phyloP scores from a whole-genome alignment of 2,113 vertebrate genomes.

The Vidua chalybeata region DNA sequence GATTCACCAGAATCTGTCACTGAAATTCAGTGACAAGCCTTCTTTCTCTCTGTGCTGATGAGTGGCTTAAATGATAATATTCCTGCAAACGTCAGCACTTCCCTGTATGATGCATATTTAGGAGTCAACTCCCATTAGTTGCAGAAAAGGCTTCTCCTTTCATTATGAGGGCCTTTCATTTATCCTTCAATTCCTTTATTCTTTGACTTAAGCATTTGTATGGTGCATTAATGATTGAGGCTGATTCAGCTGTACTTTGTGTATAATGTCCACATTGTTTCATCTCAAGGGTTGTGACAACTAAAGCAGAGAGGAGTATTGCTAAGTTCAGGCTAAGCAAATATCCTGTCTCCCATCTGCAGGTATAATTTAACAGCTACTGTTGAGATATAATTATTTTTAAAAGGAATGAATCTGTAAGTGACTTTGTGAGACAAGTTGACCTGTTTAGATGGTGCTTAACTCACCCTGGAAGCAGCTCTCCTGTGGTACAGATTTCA shows the following conservation, averaged over 20 bases:
- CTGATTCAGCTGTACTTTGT: conserved; percentile 44
- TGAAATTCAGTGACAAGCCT: neutral
- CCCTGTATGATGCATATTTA: conserved; percentile 4
- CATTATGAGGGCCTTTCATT: conserved; percentile 30
- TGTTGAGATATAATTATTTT: conserved; percentile 23
- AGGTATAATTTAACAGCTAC: conserved; percentile 27
- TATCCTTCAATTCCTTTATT: conserved; percentile 46
- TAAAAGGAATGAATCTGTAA: neutral
- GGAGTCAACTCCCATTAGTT: conserved; percentile 22
- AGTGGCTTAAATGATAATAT: neutral
- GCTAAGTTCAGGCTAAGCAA: conserved; percentile 21
- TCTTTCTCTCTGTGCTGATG: neutral
- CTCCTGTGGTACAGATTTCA: neutral
- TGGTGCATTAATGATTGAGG: conserved; percentile 31
- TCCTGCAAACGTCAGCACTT: conserved; percentile 30
- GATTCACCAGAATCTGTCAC: too few species aligned
- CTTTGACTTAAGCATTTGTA: conserved; percentile 8
- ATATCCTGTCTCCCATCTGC: neutral
- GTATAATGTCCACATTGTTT: conserved; percentile 8
- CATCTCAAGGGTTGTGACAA: conserved; percentile 26
- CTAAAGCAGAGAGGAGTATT: conserved; percentile 25
- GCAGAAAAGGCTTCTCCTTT: conserved; percentile 34
- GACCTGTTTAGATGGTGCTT: neutral
- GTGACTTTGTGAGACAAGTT: neutral
- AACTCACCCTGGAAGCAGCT: neutral